Evolutionary conservation across 2,797 vertebrate species (phyloP), one percentile per base, ranked within the genome.

Genomic region (Schizopygopsis pylzovi): DNA sequence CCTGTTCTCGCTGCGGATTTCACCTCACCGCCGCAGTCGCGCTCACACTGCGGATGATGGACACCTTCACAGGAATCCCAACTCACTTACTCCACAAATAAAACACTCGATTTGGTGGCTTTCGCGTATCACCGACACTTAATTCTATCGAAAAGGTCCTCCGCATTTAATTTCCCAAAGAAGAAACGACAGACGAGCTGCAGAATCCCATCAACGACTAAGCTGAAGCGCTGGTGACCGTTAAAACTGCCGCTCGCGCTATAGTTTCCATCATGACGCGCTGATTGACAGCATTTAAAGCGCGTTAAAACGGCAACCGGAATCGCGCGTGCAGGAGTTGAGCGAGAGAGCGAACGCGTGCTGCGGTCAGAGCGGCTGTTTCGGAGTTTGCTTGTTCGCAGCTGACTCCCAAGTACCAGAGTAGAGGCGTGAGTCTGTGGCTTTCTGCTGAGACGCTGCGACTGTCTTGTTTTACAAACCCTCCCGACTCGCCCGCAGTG

Each of bases 11-110:
- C 91, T 93, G 95, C 93, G 94, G 91, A 93, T 90, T 92, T 94
- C 92, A 93, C 93, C 95, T 97, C 95, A 96, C 94, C 94, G 92
- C 92, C 94, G 92, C 94, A 95, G 96, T 95, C 96, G 97, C 97
- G 97, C 96, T 96, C 95, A 95, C 97, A 97, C 97, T 98, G 98
- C 97, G 95, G 97, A 96, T 80, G 78, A 80, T 95, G 95, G 95
- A 96, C 93, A 95, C 94, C 92, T 94, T 92, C 92, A 91, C 90
- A 91, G 91, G 92, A 91, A 94, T 92, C 90, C 87, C 92, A 88
- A 90, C 94, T 95, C 94, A 90, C 88, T 90, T 91, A 93, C 91
- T 93, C 89, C 90, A 88, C 70, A 88, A 81, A 67, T 63, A 80
- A 85, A 88, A 93, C 95, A 92, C 94, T 89, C 6, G 92, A 91